These are phyloP conservation scores for Drosophila parabipectinata DNA, from an alignment of 1,140 invertebrate species.

Conservation along the genomic window DNA sequence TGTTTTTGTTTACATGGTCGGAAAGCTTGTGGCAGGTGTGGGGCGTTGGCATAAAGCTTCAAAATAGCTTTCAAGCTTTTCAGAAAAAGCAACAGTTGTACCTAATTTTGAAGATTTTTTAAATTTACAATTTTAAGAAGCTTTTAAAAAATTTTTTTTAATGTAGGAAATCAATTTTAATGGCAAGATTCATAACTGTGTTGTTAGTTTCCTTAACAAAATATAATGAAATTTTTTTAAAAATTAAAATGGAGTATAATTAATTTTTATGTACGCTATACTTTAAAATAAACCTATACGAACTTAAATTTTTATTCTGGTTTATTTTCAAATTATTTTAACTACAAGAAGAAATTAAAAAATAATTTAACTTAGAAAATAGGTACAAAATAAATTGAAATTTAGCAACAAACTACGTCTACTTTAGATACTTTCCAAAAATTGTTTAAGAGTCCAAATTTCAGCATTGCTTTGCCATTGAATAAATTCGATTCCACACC, in stretches of 20 bases:
- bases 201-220: no score
- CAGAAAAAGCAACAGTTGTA: constrained; percentile 4
- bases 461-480: not conserved
- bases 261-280: no score
- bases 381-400: not conserved
- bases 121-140: not conserved
- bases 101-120: not conserved
- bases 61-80: constrained; percentile 8
- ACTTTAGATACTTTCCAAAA: not conserved
- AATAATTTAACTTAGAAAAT: not conserved
- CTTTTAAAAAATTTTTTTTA: no score
- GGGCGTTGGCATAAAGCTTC: constrained; percentile 47
- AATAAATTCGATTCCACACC: constrained; percentile 61
- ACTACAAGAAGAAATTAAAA: not conserved
- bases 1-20: constrained; percentile 17
- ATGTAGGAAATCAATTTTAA: no score
- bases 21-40: constrained; percentile 29
- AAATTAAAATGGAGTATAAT: no score
- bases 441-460: not conserved
- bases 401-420: no score
- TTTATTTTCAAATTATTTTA: no score
- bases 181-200: no score
- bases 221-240: no score
- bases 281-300: no score
- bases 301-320: no score